Evolutionary conservation across 30 jellyfish, hydroid and myxozoan genomes (phyloP).

Genomic region (Mastigias papua): DNA sequence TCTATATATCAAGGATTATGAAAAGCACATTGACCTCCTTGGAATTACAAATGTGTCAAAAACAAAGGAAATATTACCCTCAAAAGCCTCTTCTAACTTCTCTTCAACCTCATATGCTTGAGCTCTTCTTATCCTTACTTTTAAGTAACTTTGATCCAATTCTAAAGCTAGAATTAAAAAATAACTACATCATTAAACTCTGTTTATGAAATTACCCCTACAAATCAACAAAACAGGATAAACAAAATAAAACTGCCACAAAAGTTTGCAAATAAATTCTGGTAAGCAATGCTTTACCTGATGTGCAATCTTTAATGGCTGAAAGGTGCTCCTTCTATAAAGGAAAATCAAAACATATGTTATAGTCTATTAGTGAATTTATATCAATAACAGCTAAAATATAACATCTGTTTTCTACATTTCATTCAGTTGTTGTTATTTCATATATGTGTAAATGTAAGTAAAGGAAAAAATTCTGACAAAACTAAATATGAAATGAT

Average conservation of each 20-base stretch:
- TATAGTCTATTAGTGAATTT: neutral
- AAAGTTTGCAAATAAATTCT: neutral
- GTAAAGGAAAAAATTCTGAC: too few relatives aligned
- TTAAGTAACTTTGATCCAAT: conserved; percentile 67
- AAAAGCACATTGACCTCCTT: too few relatives aligned
- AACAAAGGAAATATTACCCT: too few relatives aligned
- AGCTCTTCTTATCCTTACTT: conserved; percentile 97
- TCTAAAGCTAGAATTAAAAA: conserved; percentile 69
- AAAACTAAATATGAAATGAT: too few relatives aligned
- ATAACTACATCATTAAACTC: neutral
- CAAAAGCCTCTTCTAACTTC: conserved; percentile 93
- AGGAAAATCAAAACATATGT: neutral
- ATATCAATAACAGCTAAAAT: too few relatives aligned
- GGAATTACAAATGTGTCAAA: too few relatives aligned
- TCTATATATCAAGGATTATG: too few relatives aligned
- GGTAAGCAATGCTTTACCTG: conserved; percentile 54
- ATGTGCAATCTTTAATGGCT: conserved; percentile 89
- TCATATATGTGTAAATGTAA: too few relatives aligned
- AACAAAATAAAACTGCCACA: neutral
- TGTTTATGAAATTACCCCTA: neutral
- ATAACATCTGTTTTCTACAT: too few relatives aligned
- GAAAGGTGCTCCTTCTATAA: conserved; percentile 71
- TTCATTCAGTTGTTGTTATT: too few relatives aligned
- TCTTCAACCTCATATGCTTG: conserved; percentile 88
- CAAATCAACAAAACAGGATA: too few relatives aligned